Conservation (phyloP, 2,797 vertebrate genomes). For the Perodicticus potto region DNA sequence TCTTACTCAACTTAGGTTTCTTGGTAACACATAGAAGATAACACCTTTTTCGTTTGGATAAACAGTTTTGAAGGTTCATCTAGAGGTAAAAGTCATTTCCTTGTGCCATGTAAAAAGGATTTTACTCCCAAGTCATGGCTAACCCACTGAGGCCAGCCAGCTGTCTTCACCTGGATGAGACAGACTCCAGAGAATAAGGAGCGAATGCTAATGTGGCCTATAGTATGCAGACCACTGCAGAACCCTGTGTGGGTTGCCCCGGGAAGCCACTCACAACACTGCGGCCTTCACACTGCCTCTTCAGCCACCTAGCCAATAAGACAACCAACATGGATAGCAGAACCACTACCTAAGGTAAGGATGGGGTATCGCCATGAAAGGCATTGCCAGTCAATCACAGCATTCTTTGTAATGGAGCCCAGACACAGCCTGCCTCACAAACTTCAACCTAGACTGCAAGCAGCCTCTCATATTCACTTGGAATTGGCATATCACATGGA, state of each 20-base stretch:
- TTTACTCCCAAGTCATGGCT: not conserved
- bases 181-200: not conserved
- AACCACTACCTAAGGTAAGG: not conserved
- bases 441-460: not conserved
- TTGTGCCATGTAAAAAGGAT: too few species aligned
- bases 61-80: too few species aligned
- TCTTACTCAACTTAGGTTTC: too few species aligned
- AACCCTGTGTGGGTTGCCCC: rapidly evolving
- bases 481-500: not conserved
- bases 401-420: not conserved
- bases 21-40: too few species aligned
- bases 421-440: not conserved
- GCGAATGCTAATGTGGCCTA: rapidly evolving
- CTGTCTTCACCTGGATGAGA: not conserved
- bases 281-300: not conserved
- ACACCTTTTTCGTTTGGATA: too few species aligned
- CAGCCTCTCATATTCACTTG: not conserved
- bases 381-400: not conserved
- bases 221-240: not conserved
- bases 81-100: too few species aligned
- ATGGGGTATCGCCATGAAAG: not conserved
- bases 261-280: not conserved
- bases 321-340: not conserved
- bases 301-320: not conserved
- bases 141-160: not conserved